Evolutionary conservation across 2,113 vertebrate genomes (phyloP).

Genomic region (Calonectris borealis): DNA sequence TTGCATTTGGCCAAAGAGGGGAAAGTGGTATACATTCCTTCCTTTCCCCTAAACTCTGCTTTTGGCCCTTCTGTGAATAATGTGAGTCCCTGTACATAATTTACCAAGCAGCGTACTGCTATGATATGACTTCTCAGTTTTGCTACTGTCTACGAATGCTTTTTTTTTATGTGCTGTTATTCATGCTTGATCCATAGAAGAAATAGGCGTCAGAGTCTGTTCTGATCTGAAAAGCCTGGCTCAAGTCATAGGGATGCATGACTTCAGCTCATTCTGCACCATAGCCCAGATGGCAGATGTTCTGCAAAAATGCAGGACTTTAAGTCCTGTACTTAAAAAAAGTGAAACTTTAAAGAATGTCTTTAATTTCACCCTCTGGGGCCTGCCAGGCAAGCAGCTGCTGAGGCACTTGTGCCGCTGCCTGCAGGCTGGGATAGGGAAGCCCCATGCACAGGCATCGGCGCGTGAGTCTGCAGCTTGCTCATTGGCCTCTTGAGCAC

Average conservation of each 20-base stretch:
- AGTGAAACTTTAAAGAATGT: neutral
- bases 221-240: neutral
- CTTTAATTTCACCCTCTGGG: slow-evolving; percentile 41
- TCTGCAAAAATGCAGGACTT: neutral
- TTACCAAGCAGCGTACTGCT: neutral
- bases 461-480: neutral
- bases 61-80: neutral
- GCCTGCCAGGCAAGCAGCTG: slow-evolving; percentile 7
- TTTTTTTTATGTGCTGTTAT: neutral
- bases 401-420: neutral
- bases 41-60: neutral
- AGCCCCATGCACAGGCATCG: rapidly evolving
- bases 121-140: neutral
- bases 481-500: neutral
- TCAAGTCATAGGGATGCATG: neutral
- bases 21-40: neutral
- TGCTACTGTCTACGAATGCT: neutral
- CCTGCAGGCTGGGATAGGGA: neutral
- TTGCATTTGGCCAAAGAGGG: neutral
- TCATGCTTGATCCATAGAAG: neutral
- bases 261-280: neutral
- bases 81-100: neutral
- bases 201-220: neutral
- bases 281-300: neutral
- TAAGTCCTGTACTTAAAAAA: neutral